A percentile compares a stretch with the other conserved stretches of the same genome.
Conservation (phyloP, 2,888 invertebrate species). For the Hemaris fuciformis region DNA sequence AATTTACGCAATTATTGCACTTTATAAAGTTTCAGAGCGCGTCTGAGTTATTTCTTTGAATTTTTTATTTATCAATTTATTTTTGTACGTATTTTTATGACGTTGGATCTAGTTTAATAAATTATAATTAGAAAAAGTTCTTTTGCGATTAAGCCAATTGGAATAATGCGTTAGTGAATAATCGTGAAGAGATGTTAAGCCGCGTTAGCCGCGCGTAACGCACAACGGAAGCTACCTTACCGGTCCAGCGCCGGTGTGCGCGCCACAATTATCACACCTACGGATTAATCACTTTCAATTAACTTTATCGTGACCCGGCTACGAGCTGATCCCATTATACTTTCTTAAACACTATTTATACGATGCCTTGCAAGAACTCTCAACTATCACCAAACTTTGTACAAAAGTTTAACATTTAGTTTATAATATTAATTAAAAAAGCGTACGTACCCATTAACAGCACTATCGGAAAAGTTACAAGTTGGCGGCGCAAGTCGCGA, state of each 20-base stretch:
- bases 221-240: conserved; percentile 47
- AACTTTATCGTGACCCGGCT: background rate
- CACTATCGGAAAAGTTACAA: background rate
- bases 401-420: background rate
- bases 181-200: conserved; percentile 17
- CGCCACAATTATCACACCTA: conserved; percentile 38
- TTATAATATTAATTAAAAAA: background rate
- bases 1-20: background rate
- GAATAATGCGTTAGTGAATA: conserved; percentile 2
- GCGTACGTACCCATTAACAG: background rate
- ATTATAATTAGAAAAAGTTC: background rate
- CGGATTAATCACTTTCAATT: conserved; percentile 44
- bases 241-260: conserved; percentile 38
- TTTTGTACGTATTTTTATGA: background rate
- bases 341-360: too few species aligned
- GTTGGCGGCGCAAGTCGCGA: background rate
- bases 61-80: too few species aligned
- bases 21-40: background rate
- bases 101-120: background rate
- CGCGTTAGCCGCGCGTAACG: conserved; percentile 34
- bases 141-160: background rate
- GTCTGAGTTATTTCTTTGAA: background rate
- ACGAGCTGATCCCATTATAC: background rate
- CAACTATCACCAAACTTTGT: background rate
- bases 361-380: background rate